Evolutionary conservation across 2,113 vertebrate genomes (phyloP).

Genomic region (Tricholaema leucomelas): DNA sequence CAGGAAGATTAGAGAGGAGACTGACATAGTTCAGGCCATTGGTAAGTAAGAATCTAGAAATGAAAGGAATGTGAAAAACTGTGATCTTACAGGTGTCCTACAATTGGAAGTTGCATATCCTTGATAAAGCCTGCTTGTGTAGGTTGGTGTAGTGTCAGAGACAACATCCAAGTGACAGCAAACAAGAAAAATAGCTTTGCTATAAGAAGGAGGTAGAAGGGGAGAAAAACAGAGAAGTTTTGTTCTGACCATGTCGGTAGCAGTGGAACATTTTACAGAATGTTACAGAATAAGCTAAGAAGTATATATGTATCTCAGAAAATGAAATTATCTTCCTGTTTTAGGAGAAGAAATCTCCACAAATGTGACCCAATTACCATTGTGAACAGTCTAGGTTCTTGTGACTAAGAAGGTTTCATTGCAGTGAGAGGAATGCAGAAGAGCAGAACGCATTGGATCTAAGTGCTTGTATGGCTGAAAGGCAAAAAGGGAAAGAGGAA

Average conservation of each 20-base stretch:
- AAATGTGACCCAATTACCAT: neutral
- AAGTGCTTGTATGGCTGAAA: neutral
- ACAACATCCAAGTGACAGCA: neutral
- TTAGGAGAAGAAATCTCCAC: neutral
- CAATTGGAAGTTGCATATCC: neutral
- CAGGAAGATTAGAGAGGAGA: neutral
- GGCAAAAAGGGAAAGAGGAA: constrained; percentile 15
- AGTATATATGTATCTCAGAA: neutral
- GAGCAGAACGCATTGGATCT: neutral
- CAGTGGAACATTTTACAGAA: neutral
- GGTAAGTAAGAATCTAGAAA: neutral
- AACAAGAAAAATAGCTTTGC: neutral
- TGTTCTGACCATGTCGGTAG: neutral
- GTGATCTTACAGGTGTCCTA: neutral
- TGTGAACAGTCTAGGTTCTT: neutral
- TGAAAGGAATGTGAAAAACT: neutral
- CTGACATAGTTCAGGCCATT: neutral
- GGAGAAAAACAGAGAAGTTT: neutral
- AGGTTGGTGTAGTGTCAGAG: neutral
- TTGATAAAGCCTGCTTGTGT: neutral
- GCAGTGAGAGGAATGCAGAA: neutral
- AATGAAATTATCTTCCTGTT: neutral
- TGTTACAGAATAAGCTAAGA: neutral
- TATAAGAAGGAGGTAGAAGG: neutral
- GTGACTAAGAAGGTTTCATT: neutral